Conservation (phyloP, 2,888 invertebrate species). For the Polydrusus pterygomalis region DNA sequence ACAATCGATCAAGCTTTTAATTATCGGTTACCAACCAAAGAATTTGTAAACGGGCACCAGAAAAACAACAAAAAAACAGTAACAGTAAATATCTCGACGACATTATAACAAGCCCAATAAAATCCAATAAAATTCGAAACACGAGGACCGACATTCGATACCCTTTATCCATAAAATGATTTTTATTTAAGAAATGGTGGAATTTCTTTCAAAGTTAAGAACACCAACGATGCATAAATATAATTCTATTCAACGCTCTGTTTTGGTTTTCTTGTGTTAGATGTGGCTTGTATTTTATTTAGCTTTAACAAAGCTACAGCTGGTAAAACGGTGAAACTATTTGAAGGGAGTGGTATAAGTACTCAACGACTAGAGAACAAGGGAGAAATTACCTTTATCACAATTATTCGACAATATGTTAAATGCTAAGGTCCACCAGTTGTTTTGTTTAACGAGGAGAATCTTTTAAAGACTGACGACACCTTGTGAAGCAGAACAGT, state of each 20-base stretch:
- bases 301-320: slow-evolving; percentile 1
- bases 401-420: too few relatives aligned
- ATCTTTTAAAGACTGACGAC: too few relatives aligned
- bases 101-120: slow-evolving; percentile 43
- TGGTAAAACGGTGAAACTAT: neutral
- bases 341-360: too few relatives aligned
- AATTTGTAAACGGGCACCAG: neutral
- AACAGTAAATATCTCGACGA: slow-evolving; percentile 14
- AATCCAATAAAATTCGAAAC: slow-evolving; percentile 38
- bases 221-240: slow-evolving; percentile 46
- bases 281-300: slow-evolving; percentile 28
- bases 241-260: slow-evolving; percentile 35
- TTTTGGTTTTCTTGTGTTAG: slow-evolving; percentile 37
- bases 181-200: slow-evolving; percentile 43
- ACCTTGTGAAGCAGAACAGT: too few relatives aligned
- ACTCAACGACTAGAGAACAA: too few relatives aligned
- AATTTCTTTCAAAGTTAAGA: slow-evolving; percentile 34
- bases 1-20: too few relatives aligned
- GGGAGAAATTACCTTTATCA: too few relatives aligned
- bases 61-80: neutral
- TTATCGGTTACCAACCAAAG: neutral
- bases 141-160: slow-evolving; percentile 32
- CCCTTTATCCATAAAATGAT: slow-evolving; percentile 33
- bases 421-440: too few relatives aligned
- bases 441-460: too few relatives aligned